Conservation (phyloP, 2,888 invertebrate genomes). For the Melinopterus prodromus region DNA sequence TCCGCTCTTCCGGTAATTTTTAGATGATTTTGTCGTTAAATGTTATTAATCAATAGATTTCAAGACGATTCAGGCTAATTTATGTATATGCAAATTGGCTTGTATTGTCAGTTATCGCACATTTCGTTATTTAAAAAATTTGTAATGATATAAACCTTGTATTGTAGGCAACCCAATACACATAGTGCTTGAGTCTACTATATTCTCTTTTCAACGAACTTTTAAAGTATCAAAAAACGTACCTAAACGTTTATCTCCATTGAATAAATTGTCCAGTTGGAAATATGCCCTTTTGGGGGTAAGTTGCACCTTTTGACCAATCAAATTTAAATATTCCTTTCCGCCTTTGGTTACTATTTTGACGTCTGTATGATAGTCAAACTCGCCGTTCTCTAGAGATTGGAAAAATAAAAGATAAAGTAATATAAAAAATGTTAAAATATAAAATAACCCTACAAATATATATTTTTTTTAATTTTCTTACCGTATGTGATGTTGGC, state of each 20-base stretch:
- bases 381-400: constrained; percentile 47
- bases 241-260: constrained; percentile 45
- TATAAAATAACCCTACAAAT: background rate
- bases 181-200: too few species aligned
- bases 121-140: too few species aligned
- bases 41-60: too few species aligned
- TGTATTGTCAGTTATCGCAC: too few species aligned
- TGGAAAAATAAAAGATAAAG: background rate
- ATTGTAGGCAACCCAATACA: too few species aligned
- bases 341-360: constrained; percentile 45
- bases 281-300: constrained; percentile 44
- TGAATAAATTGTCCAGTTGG: constrained; percentile 46
- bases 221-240: constrained; percentile 22
- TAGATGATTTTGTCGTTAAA: too few species aligned
- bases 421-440: too few species aligned
- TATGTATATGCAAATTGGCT: too few species aligned
- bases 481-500: constrained; percentile 52
- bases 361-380: constrained; percentile 49
- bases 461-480: constrained; percentile 8
- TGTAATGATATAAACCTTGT: too few species aligned
- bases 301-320: constrained; percentile 40
- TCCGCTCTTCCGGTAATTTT: too few species aligned
- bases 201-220: background rate
- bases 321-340: constrained; percentile 45
- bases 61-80: too few species aligned